phyloP scores from a whole-genome alignment of 2,888 invertebrate species.

The Lasioglossum villosulum region DNA sequence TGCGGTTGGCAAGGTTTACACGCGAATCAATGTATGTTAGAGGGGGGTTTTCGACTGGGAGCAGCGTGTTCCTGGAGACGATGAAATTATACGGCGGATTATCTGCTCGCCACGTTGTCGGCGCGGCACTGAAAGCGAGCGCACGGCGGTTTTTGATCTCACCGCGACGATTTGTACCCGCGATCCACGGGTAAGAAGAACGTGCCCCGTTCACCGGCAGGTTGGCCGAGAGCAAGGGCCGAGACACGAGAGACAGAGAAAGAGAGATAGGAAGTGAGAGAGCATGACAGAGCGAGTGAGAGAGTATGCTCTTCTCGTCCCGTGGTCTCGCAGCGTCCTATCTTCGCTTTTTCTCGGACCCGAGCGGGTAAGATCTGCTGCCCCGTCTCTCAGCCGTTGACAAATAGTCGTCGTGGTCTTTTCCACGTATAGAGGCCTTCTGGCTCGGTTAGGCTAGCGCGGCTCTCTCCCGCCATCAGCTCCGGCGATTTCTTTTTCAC shows the following conservation, averaged over 20 bases:
- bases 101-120: constrained; percentile 61
- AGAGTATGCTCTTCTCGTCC: constrained; percentile 1
- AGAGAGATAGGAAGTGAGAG: neutral
- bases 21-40: constrained; percentile 31
- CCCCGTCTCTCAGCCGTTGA: constrained; percentile 75
- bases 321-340: neutral
- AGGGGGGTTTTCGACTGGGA: constrained; percentile 25
- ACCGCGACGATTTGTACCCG: constrained; percentile 78
- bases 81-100: constrained; percentile 70
- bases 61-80: constrained; percentile 28
- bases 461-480: constrained; percentile 30
- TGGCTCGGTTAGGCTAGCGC: constrained; percentile 45
- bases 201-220: constrained; percentile 58
- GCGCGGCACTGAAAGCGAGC: constrained; percentile 62
- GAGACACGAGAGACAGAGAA: neutral
- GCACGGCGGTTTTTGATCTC: constrained; percentile 74
- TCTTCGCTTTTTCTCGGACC: constrained; percentile 49
- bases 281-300: neutral
- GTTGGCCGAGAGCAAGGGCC: constrained; percentile 17
- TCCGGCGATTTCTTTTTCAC: constrained; percentile 69
- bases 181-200: constrained; percentile 69
- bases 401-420: constrained; percentile 72
- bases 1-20: constrained; percentile 34
- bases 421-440: constrained; percentile 60
- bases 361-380: constrained; percentile 65